Evolutionary conservation across 2,888 invertebrate genomes (phyloP).

Genomic region (Tortrix viridana): DNA sequence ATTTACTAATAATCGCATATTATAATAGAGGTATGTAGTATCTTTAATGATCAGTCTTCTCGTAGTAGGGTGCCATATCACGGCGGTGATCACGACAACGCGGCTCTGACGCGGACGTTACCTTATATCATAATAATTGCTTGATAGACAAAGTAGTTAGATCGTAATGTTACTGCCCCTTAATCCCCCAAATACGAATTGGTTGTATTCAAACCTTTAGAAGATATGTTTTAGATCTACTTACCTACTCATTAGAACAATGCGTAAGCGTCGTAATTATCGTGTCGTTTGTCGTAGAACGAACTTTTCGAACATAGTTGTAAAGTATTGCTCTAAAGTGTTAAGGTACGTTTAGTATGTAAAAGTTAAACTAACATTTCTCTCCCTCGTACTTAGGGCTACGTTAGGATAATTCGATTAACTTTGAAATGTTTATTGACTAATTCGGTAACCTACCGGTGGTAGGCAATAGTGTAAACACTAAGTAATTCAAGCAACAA

Average conservation of each 20-base stretch:
- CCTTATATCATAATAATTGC: slow-evolving; percentile 37
- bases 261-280: slow-evolving; percentile 22
- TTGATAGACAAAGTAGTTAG: slow-evolving; percentile 26
- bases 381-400: slow-evolving; percentile 71
- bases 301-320: slow-evolving; percentile 27
- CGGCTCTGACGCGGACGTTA: slow-evolving; percentile 18
- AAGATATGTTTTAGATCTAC: slow-evolving; percentile 33
- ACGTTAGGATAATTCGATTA: slow-evolving; percentile 58
- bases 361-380: slow-evolving; percentile 59
- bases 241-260: slow-evolving; percentile 35
- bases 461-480: slow-evolving; percentile 49
- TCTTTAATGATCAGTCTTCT: slow-evolving; percentile 19
- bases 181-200: slow-evolving; percentile 30
- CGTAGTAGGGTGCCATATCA: slow-evolving; percentile 34
- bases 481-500: slow-evolving; percentile 68
- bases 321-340: slow-evolving; percentile 30
- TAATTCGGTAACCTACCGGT: slow-evolving; percentile 43
- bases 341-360: slow-evolving; percentile 30
- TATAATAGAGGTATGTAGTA: slow-evolving; percentile 26
- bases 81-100: slow-evolving; percentile 12
- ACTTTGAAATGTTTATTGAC: slow-evolving; percentile 40
- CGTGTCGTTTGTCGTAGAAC: slow-evolving; percentile 22
- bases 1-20: slow-evolving; percentile 33
- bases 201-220: slow-evolving; percentile 33
- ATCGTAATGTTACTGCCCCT: slow-evolving; percentile 29